Evolutionary conservation across 2,888 invertebrate genomes (phyloP), one percentile per base, ranked within the genome.

Genomic region (Dexiosoma caninum): DNA sequence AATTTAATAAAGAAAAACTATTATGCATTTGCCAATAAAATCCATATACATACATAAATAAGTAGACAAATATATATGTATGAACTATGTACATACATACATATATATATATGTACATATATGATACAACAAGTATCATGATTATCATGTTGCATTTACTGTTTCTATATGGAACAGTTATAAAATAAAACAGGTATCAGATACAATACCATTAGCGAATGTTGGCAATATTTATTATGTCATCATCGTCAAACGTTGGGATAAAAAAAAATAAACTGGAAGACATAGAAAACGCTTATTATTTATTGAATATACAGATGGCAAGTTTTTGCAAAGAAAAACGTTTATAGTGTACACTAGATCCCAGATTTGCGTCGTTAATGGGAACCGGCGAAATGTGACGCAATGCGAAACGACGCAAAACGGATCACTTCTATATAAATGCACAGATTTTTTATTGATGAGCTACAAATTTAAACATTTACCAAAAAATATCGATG

Each of bases 91-190:
- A n/a, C n/a, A n/a, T n/a, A n/a, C n/a, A n/a, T n/a, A n/a, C n/a
- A n/a, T n/a, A n/a, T n/a, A n/a, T n/a, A n/a, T n/a, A n/a, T n/a
- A 37, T 42, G 2, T 19, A 23, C 23, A 49, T 37, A 27, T 16
- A 32, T 16, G 30, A 0, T 35, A 55, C 46, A 64, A 16, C 62
- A 72, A 12, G 12, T 57, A 44, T 21, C 42, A 44, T 72, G 44
- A 66, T 66, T 66, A 74, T 66, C 46, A 66, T 75, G 67, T 55
- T 69, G 60, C 69, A 62, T 69, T 69, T 76, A 77, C 75, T 49
- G 67, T 67, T 67, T 76, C 42, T 10, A 57, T 60, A 42, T 76
- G 59, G 51, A 67, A 67, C 69, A 69, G 76, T 77, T 62, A 77
- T 75, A 67, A 62, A 59, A 55, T 16, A 55, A 62, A 76, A 70